These are phyloP conservation scores for Leontocebus nigricollis DNA, from an alignment of 2,797 vertebrate species.

Conservation along the genomic window DNA sequence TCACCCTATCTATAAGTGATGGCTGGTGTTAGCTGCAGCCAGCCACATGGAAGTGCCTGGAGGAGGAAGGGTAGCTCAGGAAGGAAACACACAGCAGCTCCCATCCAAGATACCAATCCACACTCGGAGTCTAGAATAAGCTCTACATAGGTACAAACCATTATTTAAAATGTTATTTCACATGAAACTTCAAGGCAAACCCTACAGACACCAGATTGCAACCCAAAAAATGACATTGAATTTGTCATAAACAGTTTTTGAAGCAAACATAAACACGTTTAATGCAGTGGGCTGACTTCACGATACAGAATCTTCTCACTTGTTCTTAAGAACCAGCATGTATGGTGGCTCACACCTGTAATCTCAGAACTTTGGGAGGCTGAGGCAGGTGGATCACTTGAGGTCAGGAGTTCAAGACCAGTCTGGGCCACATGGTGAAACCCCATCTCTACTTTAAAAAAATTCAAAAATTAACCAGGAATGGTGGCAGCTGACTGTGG, in stretches of 20 bases:
- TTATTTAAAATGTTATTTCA: background rate
- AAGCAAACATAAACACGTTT: background rate
- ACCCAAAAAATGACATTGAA: too few relatives aligned
- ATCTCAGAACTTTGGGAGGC: background rate
- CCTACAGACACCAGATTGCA: background rate
- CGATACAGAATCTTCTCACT: background rate
- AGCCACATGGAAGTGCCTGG: background rate
- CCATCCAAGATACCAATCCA: background rate
- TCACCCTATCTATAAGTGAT: fast-evolving
- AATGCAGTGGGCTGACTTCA: background rate
- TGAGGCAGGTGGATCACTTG: background rate
- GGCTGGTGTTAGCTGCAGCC: fast-evolving
- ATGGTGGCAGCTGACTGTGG: background rate
- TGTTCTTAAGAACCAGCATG: background rate
- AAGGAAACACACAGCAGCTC: background rate
- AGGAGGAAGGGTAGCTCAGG: too few relatives aligned
- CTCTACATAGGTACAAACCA: background rate
- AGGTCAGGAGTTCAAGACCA: background rate
- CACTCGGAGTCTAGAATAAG: background rate
- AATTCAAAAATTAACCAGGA: background rate
- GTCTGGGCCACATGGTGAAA: background rate
- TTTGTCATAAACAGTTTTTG: background rate
- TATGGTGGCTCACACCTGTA: background rate
- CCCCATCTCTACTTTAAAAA: background rate
- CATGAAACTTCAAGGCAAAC: background rate